Evolutionary conservation across 2,888 invertebrate species (phyloP).

Genomic region (Rotaria macrura): DNA sequence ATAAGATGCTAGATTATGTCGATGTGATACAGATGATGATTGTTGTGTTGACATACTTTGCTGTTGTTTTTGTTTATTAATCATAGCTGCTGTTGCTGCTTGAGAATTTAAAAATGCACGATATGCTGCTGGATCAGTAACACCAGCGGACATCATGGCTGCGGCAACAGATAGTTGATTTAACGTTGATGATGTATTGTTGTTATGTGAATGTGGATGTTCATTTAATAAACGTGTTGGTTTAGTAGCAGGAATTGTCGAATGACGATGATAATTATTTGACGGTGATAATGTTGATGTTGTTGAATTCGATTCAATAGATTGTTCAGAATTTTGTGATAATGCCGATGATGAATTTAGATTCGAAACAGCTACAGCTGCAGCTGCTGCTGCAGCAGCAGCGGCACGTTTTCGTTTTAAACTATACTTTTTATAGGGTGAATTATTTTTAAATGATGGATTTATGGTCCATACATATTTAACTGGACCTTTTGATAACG

Average conservation of each 20-base stretch:
- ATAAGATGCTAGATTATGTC: not conserved
- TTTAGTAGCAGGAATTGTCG: not conserved
- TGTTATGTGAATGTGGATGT: not conserved
- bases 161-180: not conserved
- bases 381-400: not conserved
- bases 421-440: conserved; percentile 20
- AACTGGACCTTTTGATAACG: conserved; percentile 18
- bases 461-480: conserved; percentile 23
- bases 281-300: not conserved
- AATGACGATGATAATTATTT: not conserved
- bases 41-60: too few species aligned
- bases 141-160: not conserved
- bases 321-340: not conserved
- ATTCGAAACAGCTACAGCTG: not conserved
- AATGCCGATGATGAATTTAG: not conserved
- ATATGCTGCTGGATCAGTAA: not conserved
- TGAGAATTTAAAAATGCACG: not conserved
- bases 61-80: conserved; percentile 8
- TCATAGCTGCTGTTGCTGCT: not conserved
- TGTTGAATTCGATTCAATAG: not conserved
- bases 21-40: not conserved
- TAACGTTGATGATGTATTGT: not conserved
- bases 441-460: conserved; percentile 23
- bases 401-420: conserved; percentile 4
- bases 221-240: not conserved